These are phyloP conservation scores for Ophonus ardosiacus DNA, from an alignment of 2,888 invertebrate genomes.

Conservation along the genomic window DNA sequence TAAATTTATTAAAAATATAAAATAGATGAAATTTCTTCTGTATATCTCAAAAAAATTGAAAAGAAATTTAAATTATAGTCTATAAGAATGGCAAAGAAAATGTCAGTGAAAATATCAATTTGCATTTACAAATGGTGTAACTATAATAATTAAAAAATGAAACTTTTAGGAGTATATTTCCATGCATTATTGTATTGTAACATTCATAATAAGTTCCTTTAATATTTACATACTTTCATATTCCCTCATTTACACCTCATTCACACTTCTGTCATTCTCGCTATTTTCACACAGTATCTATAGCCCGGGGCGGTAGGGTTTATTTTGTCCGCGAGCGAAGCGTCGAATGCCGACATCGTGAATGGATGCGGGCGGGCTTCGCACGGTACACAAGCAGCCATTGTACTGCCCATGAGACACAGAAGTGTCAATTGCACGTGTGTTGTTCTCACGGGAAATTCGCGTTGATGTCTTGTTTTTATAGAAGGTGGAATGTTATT, in stretches of 20 bases:
- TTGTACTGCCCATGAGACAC: conserved; percentile 1
- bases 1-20: too few species aligned
- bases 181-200: neutral
- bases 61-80: too few species aligned
- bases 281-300: neutral
- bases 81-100: too few species aligned
- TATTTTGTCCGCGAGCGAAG: neutral
- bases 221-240: too few species aligned
- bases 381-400: conserved; percentile 11
- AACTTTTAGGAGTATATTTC: too few species aligned
- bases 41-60: too few species aligned
- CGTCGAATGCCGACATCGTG: neutral
- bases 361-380: conserved; percentile 5
- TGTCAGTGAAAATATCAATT: too few species aligned
- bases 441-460: conserved; percentile 26
- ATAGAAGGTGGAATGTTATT: neutral
- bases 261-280: neutral
- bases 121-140: too few species aligned
- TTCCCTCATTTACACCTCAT: neutral
- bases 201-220: neutral
- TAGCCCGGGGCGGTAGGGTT: neutral
- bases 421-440: conserved; percentile 26
- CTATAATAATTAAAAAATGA: too few species aligned
- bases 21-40: too few species aligned
- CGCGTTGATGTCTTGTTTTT: conserved; percentile 1